Evolutionary conservation across 2,888 invertebrate species (phyloP).

Genomic region (Cacoxenus indagator): DNA sequence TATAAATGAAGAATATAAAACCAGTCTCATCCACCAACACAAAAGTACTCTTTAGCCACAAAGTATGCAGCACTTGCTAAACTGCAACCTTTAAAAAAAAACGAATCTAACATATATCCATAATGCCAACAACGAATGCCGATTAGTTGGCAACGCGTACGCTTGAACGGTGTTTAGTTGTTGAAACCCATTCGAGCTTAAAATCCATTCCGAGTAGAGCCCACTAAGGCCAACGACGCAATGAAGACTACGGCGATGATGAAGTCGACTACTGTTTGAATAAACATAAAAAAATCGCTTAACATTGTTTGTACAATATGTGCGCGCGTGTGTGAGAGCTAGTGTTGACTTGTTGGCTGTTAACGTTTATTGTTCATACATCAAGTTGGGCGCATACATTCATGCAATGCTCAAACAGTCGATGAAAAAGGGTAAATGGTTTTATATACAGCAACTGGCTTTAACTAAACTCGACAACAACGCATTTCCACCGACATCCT

Average conservation of each 20-base stretch:
- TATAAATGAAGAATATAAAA: no score
- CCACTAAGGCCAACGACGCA: slow-evolving; percentile 15
- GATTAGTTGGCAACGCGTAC: slow-evolving; percentile 10
- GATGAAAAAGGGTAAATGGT: no score
- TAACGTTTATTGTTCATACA: slow-evolving; percentile 27
- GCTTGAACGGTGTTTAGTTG: slow-evolving; percentile 11
- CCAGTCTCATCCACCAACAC: neutral
- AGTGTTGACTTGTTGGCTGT: neutral
- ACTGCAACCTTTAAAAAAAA: slow-evolving; percentile 1
- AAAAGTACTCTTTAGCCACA: neutral
- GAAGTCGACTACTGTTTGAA: slow-evolving; percentile 27
- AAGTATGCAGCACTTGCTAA: slow-evolving; percentile 19
- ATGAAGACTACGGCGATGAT: slow-evolving; percentile 1
- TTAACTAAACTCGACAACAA: no score
- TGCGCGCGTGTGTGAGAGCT: no score
- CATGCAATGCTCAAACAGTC: no score
- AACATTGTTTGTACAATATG: slow-evolving; percentile 48
- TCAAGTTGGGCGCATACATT: slow-evolving; percentile 48
- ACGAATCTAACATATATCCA: neutral
- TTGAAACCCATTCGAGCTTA: slow-evolving; percentile 37
- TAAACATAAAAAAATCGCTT: slow-evolving; percentile 53
- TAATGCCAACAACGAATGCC: neutral
- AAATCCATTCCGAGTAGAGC: slow-evolving; percentile 28
- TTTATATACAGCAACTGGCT: no score
- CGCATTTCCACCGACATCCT: no score